phyloP scores from a whole-genome alignment of 2,797 vertebrate species.

The Manis javanica region DNA sequence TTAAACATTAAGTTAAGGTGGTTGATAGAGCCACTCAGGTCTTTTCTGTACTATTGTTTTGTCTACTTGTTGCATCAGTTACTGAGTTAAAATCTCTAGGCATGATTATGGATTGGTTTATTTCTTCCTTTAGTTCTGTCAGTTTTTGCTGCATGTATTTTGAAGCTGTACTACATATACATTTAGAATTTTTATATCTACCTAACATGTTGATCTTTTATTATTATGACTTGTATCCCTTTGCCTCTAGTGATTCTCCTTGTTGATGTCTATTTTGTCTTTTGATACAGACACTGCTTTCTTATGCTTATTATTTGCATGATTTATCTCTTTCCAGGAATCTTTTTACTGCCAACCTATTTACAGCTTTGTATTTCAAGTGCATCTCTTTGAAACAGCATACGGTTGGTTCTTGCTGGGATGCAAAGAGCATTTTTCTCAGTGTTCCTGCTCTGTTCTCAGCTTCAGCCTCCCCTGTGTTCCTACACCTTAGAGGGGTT shows the following conservation, averaged over 20 bases:
- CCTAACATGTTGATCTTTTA: not conserved
- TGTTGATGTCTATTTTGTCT: not conserved
- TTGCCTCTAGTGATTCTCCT: not conserved
- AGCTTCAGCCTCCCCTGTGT: not conserved
- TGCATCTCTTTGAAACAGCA: not conserved
- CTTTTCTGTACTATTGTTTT: not conserved
- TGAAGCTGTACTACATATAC: not conserved
- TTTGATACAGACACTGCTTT: not conserved
- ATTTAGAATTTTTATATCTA: conserved; percentile 12
- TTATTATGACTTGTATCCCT: not conserved
- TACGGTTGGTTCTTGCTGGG: not conserved
- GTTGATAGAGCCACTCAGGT: not conserved
- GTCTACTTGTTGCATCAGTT: not conserved
- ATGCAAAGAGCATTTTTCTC: not conserved
- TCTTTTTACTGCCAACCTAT: not conserved
- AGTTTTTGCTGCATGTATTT: not conserved
- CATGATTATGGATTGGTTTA: not conserved
- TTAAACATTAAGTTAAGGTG: not conserved
- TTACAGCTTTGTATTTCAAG: not conserved
- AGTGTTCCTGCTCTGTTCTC: not conserved
- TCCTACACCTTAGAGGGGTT: not conserved
- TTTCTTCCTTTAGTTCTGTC: conserved; percentile 2
- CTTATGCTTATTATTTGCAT: not conserved
- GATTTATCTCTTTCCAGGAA: not conserved
- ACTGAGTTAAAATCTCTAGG: not conserved